Evolutionary conservation across 2,113 vertebrate species (phyloP).

Genomic region (Eubucco bourcierii): DNA sequence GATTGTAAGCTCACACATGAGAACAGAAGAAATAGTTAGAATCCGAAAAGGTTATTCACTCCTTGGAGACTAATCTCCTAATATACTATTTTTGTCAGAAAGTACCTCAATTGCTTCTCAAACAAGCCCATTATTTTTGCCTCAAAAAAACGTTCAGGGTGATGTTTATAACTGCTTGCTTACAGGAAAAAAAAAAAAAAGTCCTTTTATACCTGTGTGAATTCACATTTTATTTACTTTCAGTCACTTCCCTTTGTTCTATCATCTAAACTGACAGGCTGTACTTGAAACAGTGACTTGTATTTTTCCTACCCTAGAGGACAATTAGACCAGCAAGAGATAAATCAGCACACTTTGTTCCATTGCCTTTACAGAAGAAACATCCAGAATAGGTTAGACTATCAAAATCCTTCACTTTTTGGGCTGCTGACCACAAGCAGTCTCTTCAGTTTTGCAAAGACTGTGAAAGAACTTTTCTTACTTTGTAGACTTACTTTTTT

Average conservation of each 20-base stretch:
- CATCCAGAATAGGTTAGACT: background rate
- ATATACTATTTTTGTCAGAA: constrained; percentile 69
- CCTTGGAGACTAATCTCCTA: constrained; percentile 73
- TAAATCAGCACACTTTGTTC: background rate
- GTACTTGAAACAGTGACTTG: constrained; percentile 26
- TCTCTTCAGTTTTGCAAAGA: background rate
- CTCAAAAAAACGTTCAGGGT: constrained; percentile 58
- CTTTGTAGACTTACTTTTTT: background rate
- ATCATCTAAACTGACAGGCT: constrained; percentile 25
- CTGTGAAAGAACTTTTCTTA: background rate
- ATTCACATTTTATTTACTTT: constrained; percentile 65
- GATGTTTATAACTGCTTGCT: constrained; percentile 65
- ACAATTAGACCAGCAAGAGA: background rate
- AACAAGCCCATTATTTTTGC: constrained; percentile 66
- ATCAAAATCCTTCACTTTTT: background rate
- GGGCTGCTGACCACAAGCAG: background rate
- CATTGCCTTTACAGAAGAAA: background rate
- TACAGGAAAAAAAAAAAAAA: constrained; percentile 51
- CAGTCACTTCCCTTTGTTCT: constrained; percentile 43
- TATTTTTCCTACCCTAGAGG: background rate
- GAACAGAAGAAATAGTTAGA: constrained; percentile 65
- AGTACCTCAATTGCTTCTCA: constrained; percentile 68
- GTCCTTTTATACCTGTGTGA: constrained; percentile 47
- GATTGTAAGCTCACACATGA: constrained; percentile 64
- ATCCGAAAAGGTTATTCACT: constrained; percentile 70